Evolutionary conservation across 2,888 invertebrate species (phyloP).

Genomic region (Bibio marci): DNA sequence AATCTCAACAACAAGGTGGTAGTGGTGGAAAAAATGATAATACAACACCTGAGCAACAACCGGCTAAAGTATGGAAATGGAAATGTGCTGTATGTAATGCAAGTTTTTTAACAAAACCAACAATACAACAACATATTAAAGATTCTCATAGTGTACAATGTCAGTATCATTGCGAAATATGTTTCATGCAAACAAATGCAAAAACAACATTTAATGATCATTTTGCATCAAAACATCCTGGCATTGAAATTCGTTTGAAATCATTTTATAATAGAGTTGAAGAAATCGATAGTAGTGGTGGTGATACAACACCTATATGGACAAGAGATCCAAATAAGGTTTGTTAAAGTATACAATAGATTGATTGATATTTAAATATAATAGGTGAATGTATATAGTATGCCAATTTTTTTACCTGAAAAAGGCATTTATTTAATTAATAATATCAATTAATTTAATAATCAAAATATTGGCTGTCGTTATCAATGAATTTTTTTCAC

Average conservation of each 20-base stretch:
- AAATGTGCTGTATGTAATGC: slow-evolving; percentile 49
- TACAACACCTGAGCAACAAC: too few species aligned
- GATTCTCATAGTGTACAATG: slow-evolving; percentile 42
- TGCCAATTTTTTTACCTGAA: too few species aligned
- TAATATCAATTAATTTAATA: too few species aligned
- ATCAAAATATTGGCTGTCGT: too few species aligned
- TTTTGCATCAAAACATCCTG: slow-evolving; percentile 38
- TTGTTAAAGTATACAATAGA: too few species aligned
- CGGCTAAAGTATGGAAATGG: slow-evolving; percentile 18
- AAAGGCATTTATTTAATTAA: too few species aligned
- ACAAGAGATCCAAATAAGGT: slow-evolving; percentile 32
- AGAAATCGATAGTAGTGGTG: neutral
- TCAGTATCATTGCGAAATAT: slow-evolving; percentile 55
- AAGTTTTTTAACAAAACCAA: slow-evolving; percentile 38
- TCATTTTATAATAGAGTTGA: neutral
- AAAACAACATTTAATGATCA: slow-evolving; percentile 41
- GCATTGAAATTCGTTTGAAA: slow-evolving; percentile 13
- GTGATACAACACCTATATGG: slow-evolving; percentile 44
- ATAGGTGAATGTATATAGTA: too few species aligned
- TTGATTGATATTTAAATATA: too few species aligned
- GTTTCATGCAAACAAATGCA: slow-evolving; percentile 38
- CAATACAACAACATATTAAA: slow-evolving; percentile 40
- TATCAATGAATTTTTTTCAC: too few species aligned
- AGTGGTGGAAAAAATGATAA: too few species aligned
- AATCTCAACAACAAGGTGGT: too few species aligned